Evolutionary conservation across 2,888 invertebrate species (phyloP).

Genomic region (Dasysyrphus tricinctus): DNA sequence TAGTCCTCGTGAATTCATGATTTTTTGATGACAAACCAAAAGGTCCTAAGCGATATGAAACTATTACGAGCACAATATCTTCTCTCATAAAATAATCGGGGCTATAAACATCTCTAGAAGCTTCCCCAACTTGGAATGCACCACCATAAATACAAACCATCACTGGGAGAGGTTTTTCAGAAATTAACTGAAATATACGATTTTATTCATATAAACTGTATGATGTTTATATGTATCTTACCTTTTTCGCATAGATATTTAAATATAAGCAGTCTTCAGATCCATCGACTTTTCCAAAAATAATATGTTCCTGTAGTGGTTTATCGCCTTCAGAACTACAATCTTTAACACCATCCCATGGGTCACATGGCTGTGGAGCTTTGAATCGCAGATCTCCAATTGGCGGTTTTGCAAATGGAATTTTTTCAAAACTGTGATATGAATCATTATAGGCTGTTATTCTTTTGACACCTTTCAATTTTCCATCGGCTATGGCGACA

Average conservation of each 20-base stretch:
- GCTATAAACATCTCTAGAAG: conserved; percentile 81
- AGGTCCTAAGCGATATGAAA: conserved; percentile 84
- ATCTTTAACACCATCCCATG: conserved; percentile 84
- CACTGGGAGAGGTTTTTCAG: conserved; percentile 81
- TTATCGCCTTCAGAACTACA: conserved; percentile 80
- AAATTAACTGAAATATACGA: conserved; percentile 77
- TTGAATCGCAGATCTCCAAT: conserved; percentile 81
- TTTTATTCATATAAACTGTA: too few species aligned
- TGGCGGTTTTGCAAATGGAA: conserved; percentile 83
- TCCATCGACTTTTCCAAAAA: conserved; percentile 82
- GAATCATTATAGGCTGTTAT: conserved; percentile 79
- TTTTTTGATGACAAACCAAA: conserved; percentile 79
- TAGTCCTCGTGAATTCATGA: background rate
- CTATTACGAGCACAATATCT: conserved; percentile 83
- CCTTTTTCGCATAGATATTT: conserved; percentile 83
- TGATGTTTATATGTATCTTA: conserved; percentile 69
- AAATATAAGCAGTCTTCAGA: conserved; percentile 85
- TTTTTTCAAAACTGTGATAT: conserved; percentile 82
- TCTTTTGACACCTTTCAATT: conserved; percentile 81
- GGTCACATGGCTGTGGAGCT: conserved; percentile 83
- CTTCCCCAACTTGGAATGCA: conserved; percentile 83
- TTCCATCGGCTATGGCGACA: conserved; percentile 81
- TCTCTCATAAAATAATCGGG: conserved; percentile 84
- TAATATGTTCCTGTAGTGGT: conserved; percentile 80
- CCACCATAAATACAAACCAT: conserved; percentile 85